These are phyloP conservation scores for Heliconius sara DNA, from an alignment of 2,888 invertebrate species.

Conservation along the genomic window DNA sequence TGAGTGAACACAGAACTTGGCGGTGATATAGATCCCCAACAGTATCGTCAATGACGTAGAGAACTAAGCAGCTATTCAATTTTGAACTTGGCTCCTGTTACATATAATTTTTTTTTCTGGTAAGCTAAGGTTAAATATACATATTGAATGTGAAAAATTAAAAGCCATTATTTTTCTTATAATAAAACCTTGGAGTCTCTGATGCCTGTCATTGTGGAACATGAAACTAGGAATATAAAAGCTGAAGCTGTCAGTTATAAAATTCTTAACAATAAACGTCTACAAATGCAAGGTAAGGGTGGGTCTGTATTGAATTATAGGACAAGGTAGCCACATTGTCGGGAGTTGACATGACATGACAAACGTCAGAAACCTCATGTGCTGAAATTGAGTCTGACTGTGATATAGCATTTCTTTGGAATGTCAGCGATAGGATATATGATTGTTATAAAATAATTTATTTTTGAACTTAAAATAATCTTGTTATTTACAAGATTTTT, in stretches of 20 bases:
- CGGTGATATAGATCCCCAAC: too few relatives aligned
- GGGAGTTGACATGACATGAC: constrained; percentile 30
- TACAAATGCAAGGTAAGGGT: constrained; percentile 27
- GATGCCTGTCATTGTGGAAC: constrained; percentile 6
- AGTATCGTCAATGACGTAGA: neutral
- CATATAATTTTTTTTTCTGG: neutral
- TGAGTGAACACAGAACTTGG: too few relatives aligned
- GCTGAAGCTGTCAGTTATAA: constrained; percentile 38
- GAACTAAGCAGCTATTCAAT: neutral
- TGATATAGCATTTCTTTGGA: neutral
- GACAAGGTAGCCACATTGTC: constrained; percentile 28
- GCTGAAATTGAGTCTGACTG: constrained; percentile 23
- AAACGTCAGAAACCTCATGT: constrained; percentile 28
- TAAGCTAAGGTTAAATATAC: neutral
- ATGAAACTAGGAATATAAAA: constrained; percentile 31
- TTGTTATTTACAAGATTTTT: neutral
- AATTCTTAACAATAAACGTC: constrained; percentile 40
- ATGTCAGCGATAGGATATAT: neutral
- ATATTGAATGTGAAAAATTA: neutral
- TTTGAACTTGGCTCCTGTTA: neutral
- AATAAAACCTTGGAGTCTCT: neutral
- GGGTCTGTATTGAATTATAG: constrained; percentile 37
- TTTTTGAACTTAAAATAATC: neutral
- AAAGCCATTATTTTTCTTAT: neutral
- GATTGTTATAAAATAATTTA: neutral